Base-by-base conservation (phyloP, 1,140 invertebrate genomes). In the Aphaenogaster ashmeadi region DNA sequence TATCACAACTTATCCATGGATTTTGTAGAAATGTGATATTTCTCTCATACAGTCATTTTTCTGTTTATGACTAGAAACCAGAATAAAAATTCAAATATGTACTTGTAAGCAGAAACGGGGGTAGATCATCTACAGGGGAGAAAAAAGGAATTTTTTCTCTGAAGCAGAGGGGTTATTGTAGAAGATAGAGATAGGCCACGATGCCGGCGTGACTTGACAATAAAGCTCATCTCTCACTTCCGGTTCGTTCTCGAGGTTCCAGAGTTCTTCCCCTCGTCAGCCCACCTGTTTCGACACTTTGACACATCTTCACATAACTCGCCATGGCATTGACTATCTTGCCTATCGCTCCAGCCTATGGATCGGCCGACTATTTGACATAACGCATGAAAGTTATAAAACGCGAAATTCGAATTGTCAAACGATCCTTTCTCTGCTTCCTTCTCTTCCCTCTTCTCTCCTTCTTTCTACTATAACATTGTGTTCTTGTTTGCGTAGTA, bases 121-220 rank as follows among this genome's bases (percentile, higher is more conserved):
- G 41, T 58, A 36, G 54, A 41, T 84, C 41, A 18, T 84, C 54
- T 38, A 60, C n/a, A n/a, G 67, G 69, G 77, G 87, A 64, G 72
- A 79, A 87, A 88, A 88, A 81, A 71, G 79, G 75, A 75, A 87
- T 72, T 38, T 27, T 27, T 27, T 27, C 27, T 60, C 41, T 27
- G 56, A 84, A 60, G 80, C 54, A 86, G 90, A 92, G 92, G 89
- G 94, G 92, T 91, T 92, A 87, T 88, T 89, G 79, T 87, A 54
- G 84, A 67, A 94, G 95, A 95, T 95, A 92, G 91, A 95, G 95
- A 95, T 95, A 95, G 93, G 92, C 91, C 95, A 95, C 95, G 95
- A 91, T 93, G 92, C 88, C 90, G 91, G 89, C 94, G 94, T 94
- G 94, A 94, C 95, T 95, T 93, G 94, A 95, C 94, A 95, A 95